Base-by-base conservation (phyloP, 2,113 vertebrate species). In the Cichladusa arquata region DNA sequence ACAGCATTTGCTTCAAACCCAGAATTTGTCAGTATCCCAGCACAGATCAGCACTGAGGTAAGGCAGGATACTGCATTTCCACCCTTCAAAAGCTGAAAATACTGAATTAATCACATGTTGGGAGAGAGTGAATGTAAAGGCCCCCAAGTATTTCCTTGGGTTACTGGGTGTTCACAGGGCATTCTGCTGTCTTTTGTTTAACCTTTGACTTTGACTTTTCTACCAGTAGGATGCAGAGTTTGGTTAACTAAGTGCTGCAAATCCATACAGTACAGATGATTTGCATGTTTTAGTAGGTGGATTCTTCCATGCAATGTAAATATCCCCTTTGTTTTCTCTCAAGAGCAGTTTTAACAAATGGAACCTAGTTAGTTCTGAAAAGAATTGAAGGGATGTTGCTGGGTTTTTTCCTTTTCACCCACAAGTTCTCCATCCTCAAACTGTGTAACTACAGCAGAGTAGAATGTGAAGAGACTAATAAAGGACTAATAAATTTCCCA, bases 11-110 rank as follows among this genome's bases (percentile, higher is more conserved):
- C 99, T 47, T 99, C 98, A 45, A 99, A 99, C 96, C 99, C 99
- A 0, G 99, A 99, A 88, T 99, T 99, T 96, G 99, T 99, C 71
- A 99, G 99, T 93, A 98, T 99, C 87, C 99, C 99, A 6, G 99
- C 99, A 31, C 99, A 99, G 97, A 99, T 99, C 96, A 99, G 99
- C 96, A 96, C 98, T 5, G 99, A 99, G 99, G 99, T 99, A 97
- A 92, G 83, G 95, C 54, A 62, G n/a, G n/a, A n/a, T 19, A 47
- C n/a, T 79, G 28, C 36, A 20, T 17, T 71, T 57, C 33, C 14
- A 53, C 44, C 36, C 8, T 79, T 34, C 50, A 36, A 11, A 74
- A 48, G 25, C 11, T 66, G 19, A 42, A 92, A 87, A 69, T 17
- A 9, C 33, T 58, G 16, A 69, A 40, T 50, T 58, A 57, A 42